A percentile compares a stretch with the other conserved stretches of the same genome.
Conservation (phyloP, 2,113 vertebrate genomes). For the Microtus oregoni region DNA sequence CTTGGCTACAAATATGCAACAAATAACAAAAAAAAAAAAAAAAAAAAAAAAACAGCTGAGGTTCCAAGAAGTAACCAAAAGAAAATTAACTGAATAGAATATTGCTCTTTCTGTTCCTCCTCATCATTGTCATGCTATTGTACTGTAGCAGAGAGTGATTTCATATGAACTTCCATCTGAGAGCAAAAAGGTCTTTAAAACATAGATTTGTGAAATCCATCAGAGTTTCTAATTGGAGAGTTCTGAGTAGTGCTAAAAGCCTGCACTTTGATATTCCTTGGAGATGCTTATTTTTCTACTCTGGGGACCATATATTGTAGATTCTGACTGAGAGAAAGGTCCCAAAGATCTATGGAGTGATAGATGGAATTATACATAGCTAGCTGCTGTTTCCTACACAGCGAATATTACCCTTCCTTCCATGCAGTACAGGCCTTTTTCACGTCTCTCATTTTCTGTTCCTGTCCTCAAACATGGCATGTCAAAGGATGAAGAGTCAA, state of each 20-base stretch:
- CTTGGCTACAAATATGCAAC: neutral
- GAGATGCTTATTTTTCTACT: neutral
- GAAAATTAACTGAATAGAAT: conserved; percentile 12
- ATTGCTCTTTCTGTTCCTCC: neutral
- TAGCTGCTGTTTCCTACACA: neutral
- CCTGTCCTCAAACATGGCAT: neutral
- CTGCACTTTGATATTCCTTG: neutral
- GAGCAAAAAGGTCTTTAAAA: neutral
- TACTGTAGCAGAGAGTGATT: neutral
- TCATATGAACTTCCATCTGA: neutral
- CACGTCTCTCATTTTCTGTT: neutral
- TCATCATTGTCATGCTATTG: neutral
- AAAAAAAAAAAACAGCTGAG: neutral
- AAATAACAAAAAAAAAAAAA: conserved; percentile 13
- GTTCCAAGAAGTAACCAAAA: neutral
- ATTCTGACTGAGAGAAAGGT: neutral
- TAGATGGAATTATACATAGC: neutral
- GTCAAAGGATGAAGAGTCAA: neutral
- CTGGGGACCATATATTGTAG: neutral
- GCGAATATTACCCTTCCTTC: neutral
- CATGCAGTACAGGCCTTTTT: neutral
- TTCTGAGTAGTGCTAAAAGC: neutral
- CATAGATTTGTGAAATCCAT: neutral
- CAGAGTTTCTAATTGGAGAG: neutral
- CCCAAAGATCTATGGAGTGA: neutral